A percentile compares a stretch with the other conserved stretches of the same genome.
phyloP scores from a whole-genome alignment of 2,888 invertebrate genomes.

The Synanthedon vespiformis region DNA sequence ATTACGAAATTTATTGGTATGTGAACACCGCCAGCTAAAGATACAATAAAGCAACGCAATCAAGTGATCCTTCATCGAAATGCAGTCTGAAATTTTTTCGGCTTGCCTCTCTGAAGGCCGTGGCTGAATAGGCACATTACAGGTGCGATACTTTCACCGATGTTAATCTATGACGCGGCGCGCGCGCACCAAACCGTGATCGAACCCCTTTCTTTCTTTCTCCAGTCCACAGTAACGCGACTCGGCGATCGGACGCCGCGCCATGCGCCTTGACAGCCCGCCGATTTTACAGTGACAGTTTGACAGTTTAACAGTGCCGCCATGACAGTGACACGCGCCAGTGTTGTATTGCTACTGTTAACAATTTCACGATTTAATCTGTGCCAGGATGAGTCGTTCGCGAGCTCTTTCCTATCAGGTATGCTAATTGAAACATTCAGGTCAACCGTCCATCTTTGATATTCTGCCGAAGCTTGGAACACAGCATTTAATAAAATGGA shows the following conservation, averaged over 20 bases:
- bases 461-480: not conserved
- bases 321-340: slow-evolving; percentile 34
- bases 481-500: too few relatives aligned
- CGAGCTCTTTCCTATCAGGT: slow-evolving; percentile 87
- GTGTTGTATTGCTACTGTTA: slow-evolving; percentile 27
- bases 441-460: not conserved
- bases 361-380: slow-evolving; percentile 21
- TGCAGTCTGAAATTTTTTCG: too few relatives aligned
- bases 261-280: slow-evolving; percentile 28
- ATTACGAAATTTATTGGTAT: too few relatives aligned
- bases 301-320: slow-evolving; percentile 20
- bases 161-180: not conserved
- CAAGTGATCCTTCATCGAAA: too few relatives aligned
- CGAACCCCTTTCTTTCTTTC: slow-evolving; percentile 45
- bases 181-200: slow-evolving; percentile 16
- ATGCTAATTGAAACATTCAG: slow-evolving; percentile 22
- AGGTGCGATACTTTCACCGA: not conserved
- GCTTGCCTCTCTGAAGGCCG: not conserved
- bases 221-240: slow-evolving; percentile 35
- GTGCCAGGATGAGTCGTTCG: slow-evolving; percentile 81
- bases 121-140: not conserved
- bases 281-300: slow-evolving; percentile 16
- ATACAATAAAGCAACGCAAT: too few relatives aligned
- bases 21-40: too few relatives aligned
- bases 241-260: slow-evolving; percentile 38